A percentile compares a stretch with the other conserved stretches of the same genome.
These are phyloP conservation scores for Coilia nasus DNA, from an alignment of 2,797 vertebrate genomes.

Conservation along the genomic window DNA sequence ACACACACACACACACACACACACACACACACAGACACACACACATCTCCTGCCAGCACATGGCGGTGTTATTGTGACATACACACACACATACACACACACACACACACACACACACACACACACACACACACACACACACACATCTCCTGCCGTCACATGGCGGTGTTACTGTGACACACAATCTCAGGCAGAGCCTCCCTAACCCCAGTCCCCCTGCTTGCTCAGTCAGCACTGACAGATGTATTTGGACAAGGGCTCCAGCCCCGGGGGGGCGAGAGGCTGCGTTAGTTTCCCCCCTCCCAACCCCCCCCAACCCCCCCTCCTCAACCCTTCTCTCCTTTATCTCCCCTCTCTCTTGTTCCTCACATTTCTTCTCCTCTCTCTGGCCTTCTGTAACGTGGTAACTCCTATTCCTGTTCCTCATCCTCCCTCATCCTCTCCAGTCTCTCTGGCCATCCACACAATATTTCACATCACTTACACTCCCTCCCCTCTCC, in stretches of 20 bases:
- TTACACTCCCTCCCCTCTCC: not conserved
- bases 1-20: no score
- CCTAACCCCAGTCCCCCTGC: constrained; percentile 2
- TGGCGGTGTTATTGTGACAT: no score
- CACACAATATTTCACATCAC: not conserved
- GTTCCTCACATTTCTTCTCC: not conserved
- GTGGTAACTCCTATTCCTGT: constrained; percentile 1
- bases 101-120: constrained; percentile 13
- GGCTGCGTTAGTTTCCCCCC: not conserved
- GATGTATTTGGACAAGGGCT: constrained; percentile 19
- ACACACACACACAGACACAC: no score
- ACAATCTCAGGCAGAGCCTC: constrained; percentile 25
- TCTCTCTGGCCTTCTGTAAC: not conserved
- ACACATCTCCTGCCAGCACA: no score
- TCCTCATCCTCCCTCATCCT: constrained; percentile 18
- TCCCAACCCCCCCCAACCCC: not conserved
- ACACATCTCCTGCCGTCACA: not conserved
- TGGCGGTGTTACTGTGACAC: constrained; percentile 8
- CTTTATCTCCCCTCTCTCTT: not conserved
- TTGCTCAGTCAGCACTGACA: not conserved
- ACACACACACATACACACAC: not conserved
- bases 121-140: constrained; percentile 8
- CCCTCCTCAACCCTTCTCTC: not conserved
- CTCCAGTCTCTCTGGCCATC: not conserved
- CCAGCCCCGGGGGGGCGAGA: not conserved